These are phyloP conservation scores for Serinus canaria DNA, from an alignment of 2,113 vertebrate genomes.

Conservation along the genomic window DNA sequence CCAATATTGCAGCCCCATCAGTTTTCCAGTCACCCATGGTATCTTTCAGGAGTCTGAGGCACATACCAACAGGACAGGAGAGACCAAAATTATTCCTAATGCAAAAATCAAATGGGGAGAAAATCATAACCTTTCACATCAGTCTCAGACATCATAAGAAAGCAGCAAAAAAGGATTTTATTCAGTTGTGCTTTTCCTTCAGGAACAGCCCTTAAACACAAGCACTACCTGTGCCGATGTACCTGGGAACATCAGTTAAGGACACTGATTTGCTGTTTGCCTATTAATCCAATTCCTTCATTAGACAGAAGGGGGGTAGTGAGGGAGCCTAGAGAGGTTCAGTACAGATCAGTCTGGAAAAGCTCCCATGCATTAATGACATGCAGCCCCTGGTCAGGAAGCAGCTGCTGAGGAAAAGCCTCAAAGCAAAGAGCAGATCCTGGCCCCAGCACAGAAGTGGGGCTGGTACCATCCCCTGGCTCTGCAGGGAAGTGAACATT, in stretches of 20 bases:
- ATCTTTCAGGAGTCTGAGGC: not conserved
- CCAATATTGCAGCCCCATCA: not conserved
- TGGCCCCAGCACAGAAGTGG: not conserved
- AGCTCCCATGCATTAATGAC: not conserved
- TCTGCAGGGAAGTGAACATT: not conserved
- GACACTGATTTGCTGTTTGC: constrained; percentile 3
- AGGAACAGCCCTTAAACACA: not conserved
- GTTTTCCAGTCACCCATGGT: not conserved
- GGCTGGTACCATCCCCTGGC: not conserved
- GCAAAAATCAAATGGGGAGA: not conserved
- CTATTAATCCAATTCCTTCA: constrained; percentile 42
- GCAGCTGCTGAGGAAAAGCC: not conserved
- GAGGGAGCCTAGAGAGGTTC: constrained; percentile 18
- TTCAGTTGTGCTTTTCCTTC: not conserved
- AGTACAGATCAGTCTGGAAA: not conserved
- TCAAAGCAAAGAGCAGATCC: not conserved
- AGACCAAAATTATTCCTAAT: not conserved
- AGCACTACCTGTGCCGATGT: constrained; percentile 37
- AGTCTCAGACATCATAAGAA: not conserved
- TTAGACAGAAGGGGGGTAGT: constrained; percentile 27
- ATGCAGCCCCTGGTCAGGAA: not conserved
- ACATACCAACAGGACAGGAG: not conserved
- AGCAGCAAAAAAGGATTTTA: not conserved
- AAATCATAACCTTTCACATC: not conserved
- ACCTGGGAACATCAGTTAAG: constrained; percentile 43